phyloP scores from a whole-genome alignment of 1,140 invertebrate species.

The Subanguina moxae region DNA sequence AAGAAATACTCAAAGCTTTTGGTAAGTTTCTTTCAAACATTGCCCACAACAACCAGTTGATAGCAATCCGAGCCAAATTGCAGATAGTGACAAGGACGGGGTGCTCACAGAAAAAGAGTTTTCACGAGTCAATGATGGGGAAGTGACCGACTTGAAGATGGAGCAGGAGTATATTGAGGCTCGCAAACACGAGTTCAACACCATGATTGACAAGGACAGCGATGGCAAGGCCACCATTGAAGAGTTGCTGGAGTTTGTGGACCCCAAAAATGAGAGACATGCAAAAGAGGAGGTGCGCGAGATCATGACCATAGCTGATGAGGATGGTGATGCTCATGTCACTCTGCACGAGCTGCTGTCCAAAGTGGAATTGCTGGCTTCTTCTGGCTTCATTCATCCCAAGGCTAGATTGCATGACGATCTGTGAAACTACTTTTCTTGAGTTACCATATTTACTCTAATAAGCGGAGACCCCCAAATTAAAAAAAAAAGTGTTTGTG shows the following conservation, averaged over 20 bases:
- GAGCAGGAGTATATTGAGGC: constrained; percentile 25
- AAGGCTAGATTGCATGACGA: constrained; percentile 34
- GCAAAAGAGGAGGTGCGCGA: constrained; percentile 29
- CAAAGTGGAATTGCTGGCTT: constrained; percentile 18
- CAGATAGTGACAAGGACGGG: constrained; percentile 30
- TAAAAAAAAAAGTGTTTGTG: no score
- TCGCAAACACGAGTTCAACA: constrained; percentile 29
- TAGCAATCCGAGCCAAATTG: constrained; percentile 1
- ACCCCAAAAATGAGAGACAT: constrained; percentile 31
- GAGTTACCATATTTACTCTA: no score
- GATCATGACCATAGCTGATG: constrained; percentile 35
- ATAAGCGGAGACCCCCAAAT: no score
- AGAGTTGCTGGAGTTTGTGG: constrained; percentile 29
- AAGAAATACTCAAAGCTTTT: constrained; percentile 39
- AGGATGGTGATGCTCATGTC: constrained; percentile 18
- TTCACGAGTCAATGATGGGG: constrained; percentile 18
- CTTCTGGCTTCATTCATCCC: constrained; percentile 27
- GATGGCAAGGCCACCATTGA: constrained; percentile 33
- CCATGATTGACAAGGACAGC: constrained; percentile 23
- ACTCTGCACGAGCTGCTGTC: constrained; percentile 30
- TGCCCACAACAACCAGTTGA: no score
- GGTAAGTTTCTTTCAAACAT: constrained; percentile 19
- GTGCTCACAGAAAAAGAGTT: constrained; percentile 28
- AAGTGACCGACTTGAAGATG: constrained; percentile 25
- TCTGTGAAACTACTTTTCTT: constrained; percentile 15